Evolutionary conservation across 2,888 invertebrate species (phyloP), one percentile per base, ranked within the genome.

Genomic region (Geotrupes spiniger): DNA sequence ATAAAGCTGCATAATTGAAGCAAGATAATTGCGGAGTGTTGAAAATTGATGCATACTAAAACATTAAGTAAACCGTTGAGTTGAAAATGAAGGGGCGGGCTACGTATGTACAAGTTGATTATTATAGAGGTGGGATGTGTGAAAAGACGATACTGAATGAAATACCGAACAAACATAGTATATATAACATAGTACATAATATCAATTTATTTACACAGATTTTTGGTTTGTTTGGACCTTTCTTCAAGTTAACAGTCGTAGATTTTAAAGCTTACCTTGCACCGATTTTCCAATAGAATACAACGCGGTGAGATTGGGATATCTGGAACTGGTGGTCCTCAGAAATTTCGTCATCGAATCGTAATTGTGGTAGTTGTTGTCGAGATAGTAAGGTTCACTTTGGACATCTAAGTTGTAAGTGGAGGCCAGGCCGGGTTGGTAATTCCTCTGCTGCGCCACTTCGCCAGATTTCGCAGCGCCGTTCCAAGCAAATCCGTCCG

Each of bases 281-380:
- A 92, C 90, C 21, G 92, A 92, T 73, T 92, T 92, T 50, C 95
- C 96, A 64, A 95, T 92, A 50, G 92, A 92, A 74, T 95, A 95
- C 21, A 96, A 78, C 0, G 92, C 89, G 1, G 94, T 93, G 56
- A 95, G 79, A 56, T 90, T 85, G 0, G 94, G 92, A 74, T 87
- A 91, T 38, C 81, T 79, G 10, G 87, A 83, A 47, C 87, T 89
- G 25, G 92, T 87, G 9, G 86, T 82, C 61, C 89, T 80, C 47
- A 96, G 75, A 72, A 87, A 91, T 57, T 83, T 80, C 29, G 92
- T 92, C 79, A 95, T 79, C 67, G 87, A 83, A 26, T 89, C 88
- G 68, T 91, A 89, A 72, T 91, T 85, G 70, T 94, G 95, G 72
- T 95, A 95, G 46, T 81, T 81, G 75, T 87, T 94, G 60, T 91